Conservation (phyloP, 2,797 vertebrate genomes). For the Macropodus opercularis region DNA sequence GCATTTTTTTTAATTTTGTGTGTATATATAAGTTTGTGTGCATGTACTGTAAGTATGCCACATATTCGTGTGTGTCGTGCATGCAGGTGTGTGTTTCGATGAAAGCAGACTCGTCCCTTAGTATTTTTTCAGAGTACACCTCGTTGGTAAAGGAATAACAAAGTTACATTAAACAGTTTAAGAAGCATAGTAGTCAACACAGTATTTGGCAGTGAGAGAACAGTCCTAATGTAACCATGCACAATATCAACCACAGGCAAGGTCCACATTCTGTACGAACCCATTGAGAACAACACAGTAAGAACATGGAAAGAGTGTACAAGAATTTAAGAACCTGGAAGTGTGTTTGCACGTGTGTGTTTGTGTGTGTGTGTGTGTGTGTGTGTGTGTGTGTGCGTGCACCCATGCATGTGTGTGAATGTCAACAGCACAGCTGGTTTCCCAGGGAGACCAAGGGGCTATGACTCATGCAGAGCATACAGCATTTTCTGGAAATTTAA, state of each 20-base stretch:
- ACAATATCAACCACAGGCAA: conserved; percentile 80
- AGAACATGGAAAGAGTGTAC: conserved; percentile 75
- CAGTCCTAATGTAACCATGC: conserved; percentile 81
- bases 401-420: conserved; percentile 43
- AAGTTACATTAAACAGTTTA: conserved; percentile 71
- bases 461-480: conserved; percentile 78
- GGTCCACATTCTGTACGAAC: conserved; percentile 77
- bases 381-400: conserved; percentile 31
- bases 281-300: conserved; percentile 76
- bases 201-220: conserved; percentile 82
- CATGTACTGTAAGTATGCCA: conserved; percentile 11
- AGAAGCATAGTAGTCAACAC: conserved; percentile 79
- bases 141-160: conserved; percentile 62
- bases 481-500: conserved; percentile 74
- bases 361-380: conserved; percentile 19
- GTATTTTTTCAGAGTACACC: conserved; percentile 47
- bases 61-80: conserved; percentile 36
- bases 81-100: conserved; percentile 38
- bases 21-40: conserved; percentile 31
- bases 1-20: conserved; percentile 58
- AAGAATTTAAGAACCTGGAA: conserved; percentile 71
- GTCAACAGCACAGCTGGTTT: conserved; percentile 70
- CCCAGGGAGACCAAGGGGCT: conserved; percentile 73
- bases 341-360: conserved; percentile 40
- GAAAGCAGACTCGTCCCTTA: conserved; percentile 44